Evolutionary conservation across 2,113 vertebrate species (phyloP).

Genomic region (Cynopterus brachyotis): DNA sequence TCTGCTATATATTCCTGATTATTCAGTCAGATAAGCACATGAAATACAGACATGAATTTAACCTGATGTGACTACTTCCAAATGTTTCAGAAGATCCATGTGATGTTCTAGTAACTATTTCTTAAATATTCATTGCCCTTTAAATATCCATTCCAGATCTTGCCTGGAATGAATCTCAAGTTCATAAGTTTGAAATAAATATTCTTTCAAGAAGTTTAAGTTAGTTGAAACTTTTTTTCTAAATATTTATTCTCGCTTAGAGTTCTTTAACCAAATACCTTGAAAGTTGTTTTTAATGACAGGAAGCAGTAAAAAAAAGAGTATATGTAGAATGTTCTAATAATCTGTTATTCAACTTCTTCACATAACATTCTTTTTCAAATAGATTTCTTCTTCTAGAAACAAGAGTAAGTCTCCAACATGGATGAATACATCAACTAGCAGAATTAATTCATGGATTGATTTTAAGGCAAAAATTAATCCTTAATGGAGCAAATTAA

Average conservation of each 20-base stretch:
- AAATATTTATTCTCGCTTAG: background rate
- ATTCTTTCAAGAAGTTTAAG: background rate
- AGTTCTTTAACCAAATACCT: background rate
- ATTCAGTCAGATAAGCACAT: background rate
- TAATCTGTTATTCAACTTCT: background rate
- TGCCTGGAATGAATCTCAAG: background rate
- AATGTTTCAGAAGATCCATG: background rate
- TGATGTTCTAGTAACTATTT: background rate
- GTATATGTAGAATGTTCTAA: background rate
- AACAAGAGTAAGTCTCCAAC: background rate
- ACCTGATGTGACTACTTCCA: background rate
- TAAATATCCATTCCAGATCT: slow-evolving; percentile 7
- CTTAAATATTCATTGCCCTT: background rate
- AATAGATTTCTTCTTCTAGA: background rate
- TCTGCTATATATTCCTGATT: background rate
- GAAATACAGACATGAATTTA: background rate
- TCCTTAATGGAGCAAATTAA: background rate
- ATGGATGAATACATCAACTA: background rate
- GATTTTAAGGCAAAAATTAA: background rate
- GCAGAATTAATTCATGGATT: background rate
- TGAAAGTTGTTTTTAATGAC: background rate
- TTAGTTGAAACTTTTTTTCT: background rate
- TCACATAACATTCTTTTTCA: background rate
- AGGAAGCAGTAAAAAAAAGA: background rate
- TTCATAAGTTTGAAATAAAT: slow-evolving; percentile 5